Conservation (phyloP, 92 coral and sea anemone species). For the Meandrina meandrites region DNA sequence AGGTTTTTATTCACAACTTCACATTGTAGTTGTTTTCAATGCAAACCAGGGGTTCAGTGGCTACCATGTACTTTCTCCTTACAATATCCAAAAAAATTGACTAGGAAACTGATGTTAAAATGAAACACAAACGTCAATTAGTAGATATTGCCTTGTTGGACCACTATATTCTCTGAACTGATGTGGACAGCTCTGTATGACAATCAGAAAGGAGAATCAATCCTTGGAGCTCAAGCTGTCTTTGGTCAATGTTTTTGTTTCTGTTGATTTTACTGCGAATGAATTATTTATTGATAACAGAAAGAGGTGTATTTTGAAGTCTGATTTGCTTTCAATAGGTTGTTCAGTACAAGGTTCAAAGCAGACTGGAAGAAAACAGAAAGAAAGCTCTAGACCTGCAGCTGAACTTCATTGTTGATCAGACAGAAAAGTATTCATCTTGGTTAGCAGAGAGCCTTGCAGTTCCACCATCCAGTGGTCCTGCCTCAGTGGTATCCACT, state of each 20-base stretch:
- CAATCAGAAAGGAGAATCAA: neutral
- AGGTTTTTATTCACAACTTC: constrained; percentile 58
- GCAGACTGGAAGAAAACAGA: constrained; percentile 94
- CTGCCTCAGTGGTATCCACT: constrained; percentile 80
- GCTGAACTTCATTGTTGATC: constrained; percentile 97
- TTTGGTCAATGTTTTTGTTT: neutral
- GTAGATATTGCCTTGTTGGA: neutral
- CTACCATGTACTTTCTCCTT: neutral
- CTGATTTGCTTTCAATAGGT: constrained; percentile 56
- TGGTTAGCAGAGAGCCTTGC: constrained; percentile 97
- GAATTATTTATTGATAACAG: neutral
- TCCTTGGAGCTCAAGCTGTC: neutral
- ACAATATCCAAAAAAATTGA: neutral
- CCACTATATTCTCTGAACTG: neutral
- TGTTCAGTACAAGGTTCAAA: constrained; percentile 96
- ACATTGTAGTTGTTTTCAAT: neutral
- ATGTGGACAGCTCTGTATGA: neutral
- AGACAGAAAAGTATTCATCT: constrained; percentile 98
- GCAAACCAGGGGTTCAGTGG: neutral
- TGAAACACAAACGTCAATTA: too few species aligned
- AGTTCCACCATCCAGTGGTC: constrained; percentile 72
- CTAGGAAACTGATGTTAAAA: neutral
- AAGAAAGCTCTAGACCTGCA: constrained; percentile 97
- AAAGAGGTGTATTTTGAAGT: neutral
- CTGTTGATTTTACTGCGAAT: too few species aligned